Conservation (phyloP, 2,888 invertebrate species). For the Aleiodes alternator region DNA sequence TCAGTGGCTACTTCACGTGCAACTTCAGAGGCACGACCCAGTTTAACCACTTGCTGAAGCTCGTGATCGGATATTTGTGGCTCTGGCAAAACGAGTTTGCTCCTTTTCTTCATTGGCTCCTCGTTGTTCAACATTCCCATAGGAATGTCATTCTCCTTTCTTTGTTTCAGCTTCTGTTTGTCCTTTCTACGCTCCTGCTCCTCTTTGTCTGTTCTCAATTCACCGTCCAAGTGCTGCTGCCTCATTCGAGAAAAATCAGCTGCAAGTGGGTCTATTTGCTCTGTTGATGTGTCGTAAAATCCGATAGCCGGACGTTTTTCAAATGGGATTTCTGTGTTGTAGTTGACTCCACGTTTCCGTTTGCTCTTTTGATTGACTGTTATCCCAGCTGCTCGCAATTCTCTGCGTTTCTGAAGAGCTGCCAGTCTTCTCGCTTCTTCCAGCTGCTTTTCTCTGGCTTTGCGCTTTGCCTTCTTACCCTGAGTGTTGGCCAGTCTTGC, state of each 20-base stretch:
- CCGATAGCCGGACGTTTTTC: conserved; percentile 95
- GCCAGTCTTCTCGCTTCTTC: conserved; percentile 98
- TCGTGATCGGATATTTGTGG: conserved; percentile 98
- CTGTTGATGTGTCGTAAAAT: conserved; percentile 96
- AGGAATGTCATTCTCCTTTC: conserved; percentile 97
- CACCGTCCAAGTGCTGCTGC: conserved; percentile 95
- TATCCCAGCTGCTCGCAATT: conserved; percentile 97
- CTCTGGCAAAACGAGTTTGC: conserved; percentile 95
- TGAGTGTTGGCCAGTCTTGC: conserved; percentile 99
- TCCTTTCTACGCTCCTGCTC: conserved; percentile 96
- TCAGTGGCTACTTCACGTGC: conserved; percentile 92
- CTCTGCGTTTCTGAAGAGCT: conserved; percentile 97
- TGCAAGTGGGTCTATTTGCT: conserved; percentile 90
- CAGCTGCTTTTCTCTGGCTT: conserved; percentile 98
- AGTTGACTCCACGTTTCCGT: conserved; percentile 95
- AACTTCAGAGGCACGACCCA: conserved; percentile 92
- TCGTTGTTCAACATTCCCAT: conserved; percentile 90
- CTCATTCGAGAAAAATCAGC: conserved; percentile 93
- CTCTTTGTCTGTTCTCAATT: conserved; percentile 92
- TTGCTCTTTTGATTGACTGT: conserved; percentile 83
- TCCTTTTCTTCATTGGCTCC: conserved; percentile 93
- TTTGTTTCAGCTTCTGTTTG: conserved; percentile 94
- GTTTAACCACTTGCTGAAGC: conserved; percentile 92
- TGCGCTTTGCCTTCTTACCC: conserved; percentile 94
- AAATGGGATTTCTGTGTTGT: conserved; percentile 98